Evolutionary conservation across 2,797 vertebrate genomes (phyloP).

Genomic region (Geotrypetes seraphini): DNA sequence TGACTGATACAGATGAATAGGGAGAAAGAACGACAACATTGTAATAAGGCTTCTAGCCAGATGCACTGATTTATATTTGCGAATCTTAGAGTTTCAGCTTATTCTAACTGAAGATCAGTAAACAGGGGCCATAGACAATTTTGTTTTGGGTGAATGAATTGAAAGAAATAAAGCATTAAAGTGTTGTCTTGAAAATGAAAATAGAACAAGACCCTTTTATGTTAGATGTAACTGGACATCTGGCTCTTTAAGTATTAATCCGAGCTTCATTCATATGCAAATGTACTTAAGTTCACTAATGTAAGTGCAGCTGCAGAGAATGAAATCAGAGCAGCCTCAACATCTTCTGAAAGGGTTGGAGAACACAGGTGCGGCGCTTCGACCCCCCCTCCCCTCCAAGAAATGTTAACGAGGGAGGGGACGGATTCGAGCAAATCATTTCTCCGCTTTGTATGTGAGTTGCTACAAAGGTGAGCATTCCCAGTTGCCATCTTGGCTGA

Average conservation of each 20-base stretch:
- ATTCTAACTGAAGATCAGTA: too few relatives aligned
- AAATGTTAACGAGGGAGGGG: conserved; percentile 12
- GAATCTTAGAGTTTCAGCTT: too few relatives aligned
- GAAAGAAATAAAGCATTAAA: too few relatives aligned
- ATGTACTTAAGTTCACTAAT: conserved; percentile 31
- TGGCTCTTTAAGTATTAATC: conserved; percentile 62
- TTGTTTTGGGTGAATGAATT: too few relatives aligned
- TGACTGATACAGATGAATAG: too few relatives aligned
- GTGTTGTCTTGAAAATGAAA: too few relatives aligned
- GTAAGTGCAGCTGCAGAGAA: conserved; percentile 46
- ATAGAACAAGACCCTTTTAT: conserved; percentile 7
- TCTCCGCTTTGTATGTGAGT: conserved; percentile 1
- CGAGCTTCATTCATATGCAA: conserved; percentile 54
- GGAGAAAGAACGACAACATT: too few relatives aligned
- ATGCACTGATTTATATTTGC: too few relatives aligned
- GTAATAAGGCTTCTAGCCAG: too few relatives aligned
- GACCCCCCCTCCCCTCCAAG: conserved; percentile 7
- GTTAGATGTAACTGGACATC: conserved; percentile 41
- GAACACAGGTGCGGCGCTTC: conserved; percentile 34
- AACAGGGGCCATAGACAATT: too few relatives aligned
- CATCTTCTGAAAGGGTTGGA: conserved; percentile 18
- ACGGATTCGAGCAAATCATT: not conserved
- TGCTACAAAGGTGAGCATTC: conserved; percentile 16
- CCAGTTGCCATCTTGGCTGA: not conserved
- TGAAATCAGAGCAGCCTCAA: conserved; percentile 3